A percentile compares a stretch with the other conserved stretches of the same genome.
Evolutionary conservation across 2,888 invertebrate species (phyloP).

Genomic region (Gortyna flavago): DNA sequence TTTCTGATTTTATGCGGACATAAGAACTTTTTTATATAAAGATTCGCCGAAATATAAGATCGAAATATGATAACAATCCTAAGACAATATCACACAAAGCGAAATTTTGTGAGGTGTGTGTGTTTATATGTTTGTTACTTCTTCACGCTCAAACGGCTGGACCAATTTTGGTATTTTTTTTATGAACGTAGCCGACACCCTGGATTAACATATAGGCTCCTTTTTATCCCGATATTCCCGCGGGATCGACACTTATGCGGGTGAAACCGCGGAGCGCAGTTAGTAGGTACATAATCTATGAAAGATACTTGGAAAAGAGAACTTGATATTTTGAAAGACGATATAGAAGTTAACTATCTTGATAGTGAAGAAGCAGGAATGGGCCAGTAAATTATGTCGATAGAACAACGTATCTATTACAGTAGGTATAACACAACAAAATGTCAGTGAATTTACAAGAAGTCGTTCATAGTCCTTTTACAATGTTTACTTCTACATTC

Average conservation of each 20-base stretch:
- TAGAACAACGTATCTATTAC: conserved; percentile 14
- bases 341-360: conserved; percentile 25
- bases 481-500: conserved; percentile 5
- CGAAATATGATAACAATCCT: conserved; percentile 2
- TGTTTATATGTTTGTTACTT: too few relatives aligned
- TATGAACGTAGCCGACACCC: too few relatives aligned
- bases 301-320: conserved; percentile 29
- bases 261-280: too few relatives aligned
- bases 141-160: too few relatives aligned
- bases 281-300: neutral
- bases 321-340: conserved; percentile 47
- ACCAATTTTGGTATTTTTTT: too few relatives aligned
- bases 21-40: neutral
- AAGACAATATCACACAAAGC: too few relatives aligned
- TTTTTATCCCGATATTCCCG: too few relatives aligned
- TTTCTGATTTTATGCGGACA: neutral
- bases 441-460: neutral
- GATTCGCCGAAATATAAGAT: neutral
- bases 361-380: conserved; percentile 20
- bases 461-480: neutral
- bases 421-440: conserved; percentile 4
- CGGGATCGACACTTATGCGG: too few relatives aligned
- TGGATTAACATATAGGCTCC: too few relatives aligned
- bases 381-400: conserved; percentile 31
- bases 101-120: too few relatives aligned